A percentile compares a stretch with the other conserved stretches of the same genome.
Evolutionary conservation across 2,888 invertebrate species (phyloP).

Genomic region (Geotrupes spiniger): DNA sequence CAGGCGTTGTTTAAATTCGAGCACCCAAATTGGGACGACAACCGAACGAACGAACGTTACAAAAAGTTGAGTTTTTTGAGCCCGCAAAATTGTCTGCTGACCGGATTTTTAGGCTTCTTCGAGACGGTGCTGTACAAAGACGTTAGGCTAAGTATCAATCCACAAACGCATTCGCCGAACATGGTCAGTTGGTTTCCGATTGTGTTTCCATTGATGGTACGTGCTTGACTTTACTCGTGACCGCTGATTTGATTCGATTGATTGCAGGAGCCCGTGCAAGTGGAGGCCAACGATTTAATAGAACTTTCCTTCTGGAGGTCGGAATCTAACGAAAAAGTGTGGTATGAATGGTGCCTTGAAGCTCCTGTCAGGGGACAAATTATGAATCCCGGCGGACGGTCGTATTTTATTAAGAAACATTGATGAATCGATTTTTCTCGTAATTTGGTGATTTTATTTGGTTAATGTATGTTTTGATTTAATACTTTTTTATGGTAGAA

Average conservation of each 20-base stretch:
- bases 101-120: constrained; percentile 96
- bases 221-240: constrained; percentile 28
- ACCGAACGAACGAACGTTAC: constrained; percentile 71
- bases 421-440: no score
- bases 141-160: constrained; percentile 84
- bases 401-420: constrained; percentile 60
- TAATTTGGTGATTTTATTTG: no score
- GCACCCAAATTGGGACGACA: constrained; percentile 79
- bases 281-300: constrained; percentile 69
- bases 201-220: constrained; percentile 83
- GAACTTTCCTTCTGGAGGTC: constrained; percentile 86
- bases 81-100: constrained; percentile 74
- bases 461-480: no score
- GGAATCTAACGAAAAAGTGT: constrained; percentile 75
- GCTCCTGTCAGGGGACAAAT: constrained; percentile 59
- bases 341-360: constrained; percentile 92
- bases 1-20: constrained; percentile 80
- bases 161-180: constrained; percentile 80
- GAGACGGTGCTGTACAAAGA: constrained; percentile 83
- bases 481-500: no score
- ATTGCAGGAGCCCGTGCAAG: constrained; percentile 66
- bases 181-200: constrained; percentile 99
- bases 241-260: no score
- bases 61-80: constrained; percentile 66
- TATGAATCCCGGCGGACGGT: constrained; percentile 72